Percentiles rank a stretch among this genome's conserved stretches.
Evolutionary conservation across 2,888 invertebrate genomes (phyloP).

Genomic region (Ectropis crepuscularia): DNA sequence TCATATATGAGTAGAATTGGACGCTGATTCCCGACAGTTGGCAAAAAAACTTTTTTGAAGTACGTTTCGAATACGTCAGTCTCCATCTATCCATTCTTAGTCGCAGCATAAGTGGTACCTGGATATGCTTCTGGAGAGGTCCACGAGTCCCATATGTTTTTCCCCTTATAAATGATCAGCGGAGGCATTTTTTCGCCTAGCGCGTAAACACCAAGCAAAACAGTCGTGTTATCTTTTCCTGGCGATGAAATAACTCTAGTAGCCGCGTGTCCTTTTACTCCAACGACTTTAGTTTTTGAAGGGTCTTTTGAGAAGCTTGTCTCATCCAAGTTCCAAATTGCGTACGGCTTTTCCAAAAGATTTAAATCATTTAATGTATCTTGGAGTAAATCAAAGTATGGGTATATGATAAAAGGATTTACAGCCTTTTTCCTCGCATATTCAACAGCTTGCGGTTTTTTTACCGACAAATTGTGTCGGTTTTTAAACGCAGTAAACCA

Average conservation of each 20-base stretch:
- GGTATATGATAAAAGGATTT: conserved; percentile 40
- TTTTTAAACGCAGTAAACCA: conserved; percentile 38
- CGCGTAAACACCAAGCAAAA: conserved; percentile 30
- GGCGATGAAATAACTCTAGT: conserved; percentile 27
- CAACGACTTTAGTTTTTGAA: conserved; percentile 41
- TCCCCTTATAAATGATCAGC: conserved; percentile 35
- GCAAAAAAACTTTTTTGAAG: conserved; percentile 37
- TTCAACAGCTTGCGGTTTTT: conserved; percentile 16
- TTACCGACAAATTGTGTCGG: background rate
- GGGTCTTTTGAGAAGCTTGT: conserved; percentile 41
- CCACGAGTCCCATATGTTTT: conserved; percentile 50
- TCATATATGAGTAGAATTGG: conserved; percentile 43
- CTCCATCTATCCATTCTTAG: conserved; percentile 56
- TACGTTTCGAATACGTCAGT: conserved; percentile 39
- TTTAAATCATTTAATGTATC: conserved; percentile 19
- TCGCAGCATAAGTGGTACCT: conserved; percentile 43
- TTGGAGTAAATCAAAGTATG: conserved; percentile 36
- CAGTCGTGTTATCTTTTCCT: conserved; percentile 35
- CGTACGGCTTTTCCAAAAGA: conserved; percentile 26
- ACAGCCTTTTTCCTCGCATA: conserved; percentile 38
- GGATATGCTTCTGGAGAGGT: conserved; percentile 26
- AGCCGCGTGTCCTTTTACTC: conserved; percentile 22
- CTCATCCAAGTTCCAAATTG: conserved; percentile 41
- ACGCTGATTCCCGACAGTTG: conserved; percentile 32
- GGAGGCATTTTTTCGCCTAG: conserved; percentile 30